Evolutionary conservation across 2,888 invertebrate species (phyloP), one percentile per base, ranked within the genome.

Genomic region (Drosophila austrosaltans): DNA sequence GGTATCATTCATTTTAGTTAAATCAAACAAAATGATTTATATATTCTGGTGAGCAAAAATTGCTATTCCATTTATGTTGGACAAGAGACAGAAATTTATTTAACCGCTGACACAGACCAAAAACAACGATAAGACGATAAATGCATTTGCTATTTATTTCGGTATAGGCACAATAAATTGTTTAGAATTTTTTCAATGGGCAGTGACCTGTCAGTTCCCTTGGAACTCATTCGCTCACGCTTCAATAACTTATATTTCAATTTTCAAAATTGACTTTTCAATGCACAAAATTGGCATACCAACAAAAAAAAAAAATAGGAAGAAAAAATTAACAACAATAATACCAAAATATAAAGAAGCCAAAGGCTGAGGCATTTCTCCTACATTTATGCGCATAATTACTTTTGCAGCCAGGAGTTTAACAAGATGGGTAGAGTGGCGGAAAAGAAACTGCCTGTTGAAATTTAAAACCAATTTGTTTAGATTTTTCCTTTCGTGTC

Each of bases 391-490:
- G 76, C 66, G 72, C 66, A 69, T 79, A 82, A 85, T 87, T 82
- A 74, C 66, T 66, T 82, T 62, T 65, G 8, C 53, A 62, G 42
- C 57, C 22, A 57, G 56, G 36, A 57, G 36, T 60, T 10, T 40
- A 22, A 36, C 36, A 36, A 36, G 36, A 36, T 8, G 63, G 36
- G 8, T 36, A 36, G 36, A 8, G 36, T 1, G 25, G 40, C 58
- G 4, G 58, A 58, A 64, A 59, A 59, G 60, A 68, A 59, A 71
- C 66, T 74, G 78, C 67, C 71, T 79, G 72, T 62, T 70, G 76
- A 85, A 81, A 87, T 85, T 82, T 76, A 76, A 82, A 79, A 76
- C 80, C 82, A 77, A 75, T 82, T 79, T 82, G 56, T 62, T 68
- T 70, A 71, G 74, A 70, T 71, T 74, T 68, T 66, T 61, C 30